Evolutionary conservation across 2,797 vertebrate species (phyloP).

Genomic region (Synaphobranchus kaupii): DNA sequence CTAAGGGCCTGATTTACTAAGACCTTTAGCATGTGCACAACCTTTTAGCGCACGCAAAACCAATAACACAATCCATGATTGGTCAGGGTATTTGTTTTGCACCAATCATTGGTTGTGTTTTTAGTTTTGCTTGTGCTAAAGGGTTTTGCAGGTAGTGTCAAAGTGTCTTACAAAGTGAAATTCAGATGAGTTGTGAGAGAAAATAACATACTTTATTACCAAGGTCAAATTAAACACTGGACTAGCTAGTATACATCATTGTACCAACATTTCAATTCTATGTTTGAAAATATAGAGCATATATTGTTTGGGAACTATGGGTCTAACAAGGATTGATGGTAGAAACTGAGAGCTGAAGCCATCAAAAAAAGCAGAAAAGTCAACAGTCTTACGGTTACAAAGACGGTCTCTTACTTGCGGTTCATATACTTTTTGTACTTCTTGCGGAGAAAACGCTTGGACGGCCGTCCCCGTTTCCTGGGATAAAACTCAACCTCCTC

Average conservation of each 20-base stretch:
- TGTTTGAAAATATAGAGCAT: background rate
- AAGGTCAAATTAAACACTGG: background rate
- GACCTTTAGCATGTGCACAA: no score
- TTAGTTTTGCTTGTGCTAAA: no score
- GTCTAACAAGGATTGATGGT: constrained; percentile 14
- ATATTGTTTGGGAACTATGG: background rate
- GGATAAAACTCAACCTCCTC: constrained; percentile 74
- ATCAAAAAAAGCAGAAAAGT: background rate
- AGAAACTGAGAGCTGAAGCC: background rate
- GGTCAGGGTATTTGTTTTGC: no score
- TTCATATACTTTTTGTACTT: constrained; percentile 92
- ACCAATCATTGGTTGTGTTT: no score
- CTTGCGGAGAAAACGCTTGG: constrained; percentile 90
- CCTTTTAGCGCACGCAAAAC: no score
- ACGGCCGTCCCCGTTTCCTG: constrained; percentile 86
- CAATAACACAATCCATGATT: no score
- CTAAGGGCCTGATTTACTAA: no score
- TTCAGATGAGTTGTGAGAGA: no score
- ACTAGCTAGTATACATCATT: background rate
- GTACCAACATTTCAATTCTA: background rate
- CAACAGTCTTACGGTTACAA: background rate
- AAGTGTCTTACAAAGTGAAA: no score
- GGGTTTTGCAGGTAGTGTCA: no score
- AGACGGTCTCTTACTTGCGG: constrained; percentile 68
- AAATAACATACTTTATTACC: background rate